A percentile compares a stretch with the other conserved stretches of the same genome.
phyloP scores from a whole-genome alignment of 2,888 invertebrate genomes.

The Leucophora obtusa region DNA sequence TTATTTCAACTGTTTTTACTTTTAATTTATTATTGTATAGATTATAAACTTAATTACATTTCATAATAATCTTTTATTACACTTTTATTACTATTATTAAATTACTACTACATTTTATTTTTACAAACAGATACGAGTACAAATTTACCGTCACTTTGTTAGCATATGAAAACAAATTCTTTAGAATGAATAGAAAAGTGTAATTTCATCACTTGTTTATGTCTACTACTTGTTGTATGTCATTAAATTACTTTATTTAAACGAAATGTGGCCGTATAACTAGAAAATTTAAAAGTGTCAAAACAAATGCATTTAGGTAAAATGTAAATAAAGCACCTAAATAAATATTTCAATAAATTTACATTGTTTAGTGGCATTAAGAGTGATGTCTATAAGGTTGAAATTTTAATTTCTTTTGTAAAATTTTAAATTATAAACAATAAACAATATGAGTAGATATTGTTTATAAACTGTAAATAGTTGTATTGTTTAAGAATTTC shows the following conservation, averaged over 20 bases:
- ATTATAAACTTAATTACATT: not conserved
- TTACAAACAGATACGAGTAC: not conserved
- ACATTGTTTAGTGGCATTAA: not conserved
- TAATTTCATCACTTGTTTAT: not conserved
- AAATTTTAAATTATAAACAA: not conserved
- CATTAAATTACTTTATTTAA: constrained; percentile 43
- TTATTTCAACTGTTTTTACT: not conserved
- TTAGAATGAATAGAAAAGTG: not conserved
- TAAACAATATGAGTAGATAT: too few species aligned
- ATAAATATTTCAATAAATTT: constrained; percentile 1
- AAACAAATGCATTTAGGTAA: constrained; percentile 35
- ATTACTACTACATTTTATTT: constrained; percentile 7
- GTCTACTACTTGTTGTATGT: constrained; percentile 7
- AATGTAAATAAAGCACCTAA: not conserved
- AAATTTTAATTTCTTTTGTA: not conserved
- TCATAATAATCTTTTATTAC: constrained; percentile 3
- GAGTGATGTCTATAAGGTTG: not conserved
- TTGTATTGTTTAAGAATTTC: too few species aligned
- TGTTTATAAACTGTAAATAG: too few species aligned
- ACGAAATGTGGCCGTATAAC: constrained; percentile 16
- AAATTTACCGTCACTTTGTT: not conserved
- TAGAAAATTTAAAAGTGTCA: constrained; percentile 42
- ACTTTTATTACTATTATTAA: constrained; percentile 14
- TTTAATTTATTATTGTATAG: not conserved
- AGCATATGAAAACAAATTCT: not conserved